These are phyloP conservation scores for Eudasyphora cyanicolor DNA, from an alignment of 2,888 invertebrate species.

Conservation along the genomic window DNA sequence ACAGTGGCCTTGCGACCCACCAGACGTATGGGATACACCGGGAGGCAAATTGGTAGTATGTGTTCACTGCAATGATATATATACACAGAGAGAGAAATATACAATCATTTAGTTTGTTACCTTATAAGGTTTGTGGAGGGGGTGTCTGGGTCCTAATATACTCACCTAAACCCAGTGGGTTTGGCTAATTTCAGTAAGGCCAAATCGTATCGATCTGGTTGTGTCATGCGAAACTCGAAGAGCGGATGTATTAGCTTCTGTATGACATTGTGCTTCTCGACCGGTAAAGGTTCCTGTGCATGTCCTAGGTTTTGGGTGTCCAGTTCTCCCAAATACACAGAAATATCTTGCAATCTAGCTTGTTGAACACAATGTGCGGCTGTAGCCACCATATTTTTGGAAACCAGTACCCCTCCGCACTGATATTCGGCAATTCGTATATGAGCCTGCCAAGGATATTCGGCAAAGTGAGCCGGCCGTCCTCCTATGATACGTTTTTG, in stretches of 20 bases:
- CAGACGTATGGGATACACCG: slow-evolving; percentile 81
- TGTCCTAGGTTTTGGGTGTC: slow-evolving; percentile 87
- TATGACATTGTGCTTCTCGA: slow-evolving; percentile 85
- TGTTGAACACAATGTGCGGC: slow-evolving; percentile 92
- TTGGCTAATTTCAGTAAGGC: slow-evolving; percentile 87
- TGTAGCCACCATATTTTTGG: slow-evolving; percentile 86
- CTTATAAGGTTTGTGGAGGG: neutral
- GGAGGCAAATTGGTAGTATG: slow-evolving; percentile 90
- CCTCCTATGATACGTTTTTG: slow-evolving; percentile 92
- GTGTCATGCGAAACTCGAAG: slow-evolving; percentile 90
- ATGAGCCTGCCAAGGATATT: slow-evolving; percentile 93
- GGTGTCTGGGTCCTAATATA: slow-evolving; percentile 40
- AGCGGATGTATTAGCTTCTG: slow-evolving; percentile 89
- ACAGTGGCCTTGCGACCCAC: slow-evolving; percentile 84
- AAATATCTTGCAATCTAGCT: slow-evolving; percentile 86
- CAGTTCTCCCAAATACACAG: slow-evolving; percentile 89
- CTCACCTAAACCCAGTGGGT: slow-evolving; percentile 81
- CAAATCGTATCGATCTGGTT: slow-evolving; percentile 90
- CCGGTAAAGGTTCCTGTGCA: slow-evolving; percentile 84
- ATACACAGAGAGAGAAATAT: neutral
- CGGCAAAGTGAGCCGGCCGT: slow-evolving; percentile 86
- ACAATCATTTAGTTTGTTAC: neutral
- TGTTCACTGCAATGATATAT: slow-evolving; percentile 79
- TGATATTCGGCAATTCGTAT: slow-evolving; percentile 91
- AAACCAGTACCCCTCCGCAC: slow-evolving; percentile 91